Evolutionary conservation across 2,888 invertebrate species (phyloP).

Genomic region (Cryptocephalus primarius): DNA sequence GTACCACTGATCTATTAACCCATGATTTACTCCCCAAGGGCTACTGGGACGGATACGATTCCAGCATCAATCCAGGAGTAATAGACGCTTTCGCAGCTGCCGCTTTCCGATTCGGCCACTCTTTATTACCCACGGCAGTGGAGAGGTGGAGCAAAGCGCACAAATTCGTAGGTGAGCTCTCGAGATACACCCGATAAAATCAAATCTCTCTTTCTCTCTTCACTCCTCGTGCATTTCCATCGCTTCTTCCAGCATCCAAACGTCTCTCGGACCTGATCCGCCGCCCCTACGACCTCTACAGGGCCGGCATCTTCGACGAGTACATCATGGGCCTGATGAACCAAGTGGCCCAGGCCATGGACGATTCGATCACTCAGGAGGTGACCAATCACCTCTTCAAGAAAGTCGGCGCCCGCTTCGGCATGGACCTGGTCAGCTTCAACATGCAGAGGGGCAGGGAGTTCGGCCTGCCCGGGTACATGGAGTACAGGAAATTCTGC

Average conservation of each 20-base stretch:
- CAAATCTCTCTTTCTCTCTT: background rate
- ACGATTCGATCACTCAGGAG: slow-evolving; percentile 83
- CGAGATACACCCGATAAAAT: background rate
- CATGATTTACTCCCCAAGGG: slow-evolving; percentile 38
- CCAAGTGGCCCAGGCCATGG: slow-evolving; percentile 91
- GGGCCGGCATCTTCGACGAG: slow-evolving; percentile 83
- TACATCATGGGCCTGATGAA: slow-evolving; percentile 90
- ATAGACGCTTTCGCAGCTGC: slow-evolving; percentile 86
- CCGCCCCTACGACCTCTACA: slow-evolving; percentile 80
- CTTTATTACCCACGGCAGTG: slow-evolving; percentile 77
- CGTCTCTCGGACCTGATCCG: slow-evolving; percentile 79
- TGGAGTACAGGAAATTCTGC: slow-evolving; percentile 87
- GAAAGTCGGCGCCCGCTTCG: slow-evolving; percentile 60
- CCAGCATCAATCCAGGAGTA: slow-evolving; percentile 76
- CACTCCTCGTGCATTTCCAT: background rate
- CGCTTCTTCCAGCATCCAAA: slow-evolving; percentile 60
- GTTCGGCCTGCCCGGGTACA: slow-evolving; percentile 84
- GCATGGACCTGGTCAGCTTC: slow-evolving; percentile 84
- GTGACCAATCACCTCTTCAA: slow-evolving; percentile 89
- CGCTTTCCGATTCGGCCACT: slow-evolving; percentile 87
- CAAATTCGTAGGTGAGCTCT: slow-evolving; percentile 69
- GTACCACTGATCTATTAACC: too few relatives aligned
- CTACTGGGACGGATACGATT: slow-evolving; percentile 76
- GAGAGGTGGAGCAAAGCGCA: slow-evolving; percentile 93
- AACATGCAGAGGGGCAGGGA: slow-evolving; percentile 91